Conservation (phyloP, 2,797 vertebrate species). For the Danio aesculapii region DNA sequence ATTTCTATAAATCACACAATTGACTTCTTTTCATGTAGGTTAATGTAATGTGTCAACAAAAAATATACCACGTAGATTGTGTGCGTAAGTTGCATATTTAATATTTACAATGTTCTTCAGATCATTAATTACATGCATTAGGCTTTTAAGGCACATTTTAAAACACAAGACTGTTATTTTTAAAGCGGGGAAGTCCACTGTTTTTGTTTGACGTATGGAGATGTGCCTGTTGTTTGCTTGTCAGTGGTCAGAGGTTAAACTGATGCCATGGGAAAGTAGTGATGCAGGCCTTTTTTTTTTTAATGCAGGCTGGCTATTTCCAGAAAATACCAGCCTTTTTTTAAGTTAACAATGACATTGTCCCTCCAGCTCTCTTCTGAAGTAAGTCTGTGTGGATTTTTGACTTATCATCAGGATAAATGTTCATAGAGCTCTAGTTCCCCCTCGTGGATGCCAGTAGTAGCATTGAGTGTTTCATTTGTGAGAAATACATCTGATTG, state of each 20-base stretch:
- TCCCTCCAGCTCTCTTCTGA: conserved; percentile 57
- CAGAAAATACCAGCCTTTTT: conserved; percentile 66
- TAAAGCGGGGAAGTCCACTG: conserved; percentile 23
- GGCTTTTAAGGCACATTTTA: background rate
- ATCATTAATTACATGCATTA: background rate
- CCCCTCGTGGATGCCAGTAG: conserved; percentile 64
- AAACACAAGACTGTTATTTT: conserved; percentile 11
- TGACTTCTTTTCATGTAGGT: background rate
- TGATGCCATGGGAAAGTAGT: conserved; percentile 78
- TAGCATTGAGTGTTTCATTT: conserved; percentile 13
- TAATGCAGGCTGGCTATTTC: conserved; percentile 75
- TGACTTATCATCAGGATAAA: background rate
- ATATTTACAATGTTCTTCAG: background rate
- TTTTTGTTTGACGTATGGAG: conserved; percentile 37
- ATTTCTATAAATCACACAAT: background rate
- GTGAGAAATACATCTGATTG: background rate
- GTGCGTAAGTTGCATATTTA: background rate
- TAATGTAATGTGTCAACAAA: background rate
- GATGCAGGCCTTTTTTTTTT: conserved; percentile 57
- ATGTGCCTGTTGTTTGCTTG: conserved; percentile 56
- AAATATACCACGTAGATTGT: background rate
- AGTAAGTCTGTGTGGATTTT: conserved; percentile 51
- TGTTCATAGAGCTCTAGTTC: conserved; percentile 62
- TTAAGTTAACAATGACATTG: conserved; percentile 71
- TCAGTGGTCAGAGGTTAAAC: conserved; percentile 75